phyloP scores from a whole-genome alignment of 2,888 invertebrate species.

The Crossocerus cetratus region DNA sequence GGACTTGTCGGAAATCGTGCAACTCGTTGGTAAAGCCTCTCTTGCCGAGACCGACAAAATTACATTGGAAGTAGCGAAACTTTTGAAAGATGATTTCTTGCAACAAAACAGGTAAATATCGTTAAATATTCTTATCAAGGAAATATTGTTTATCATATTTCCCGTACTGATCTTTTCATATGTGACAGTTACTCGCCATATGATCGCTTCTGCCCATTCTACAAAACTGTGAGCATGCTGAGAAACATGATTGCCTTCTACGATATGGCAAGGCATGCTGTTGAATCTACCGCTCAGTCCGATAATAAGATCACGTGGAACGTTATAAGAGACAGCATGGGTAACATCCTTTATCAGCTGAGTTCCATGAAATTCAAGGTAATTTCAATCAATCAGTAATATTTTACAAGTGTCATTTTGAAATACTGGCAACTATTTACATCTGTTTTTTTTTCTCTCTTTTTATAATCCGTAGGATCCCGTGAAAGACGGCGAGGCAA shows the following conservation, averaged over 20 bases:
- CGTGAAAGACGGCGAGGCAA: conserved; percentile 97
- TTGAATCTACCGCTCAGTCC: conserved; percentile 98
- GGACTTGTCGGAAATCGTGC: conserved; percentile 99
- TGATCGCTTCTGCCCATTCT: conserved; percentile 99
- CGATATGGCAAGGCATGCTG: conserved; percentile 98
- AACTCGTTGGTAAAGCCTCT: conserved; percentile 99
- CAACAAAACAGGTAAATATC: conserved; percentile 97
- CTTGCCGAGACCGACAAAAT: conserved; percentile 99
- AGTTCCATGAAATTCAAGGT: conserved; percentile 99
- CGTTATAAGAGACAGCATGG: conserved; percentile 98
- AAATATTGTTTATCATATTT: background rate
- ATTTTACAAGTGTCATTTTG: too few species aligned
- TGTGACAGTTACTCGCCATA: conserved; percentile 87
- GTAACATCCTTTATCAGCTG: conserved; percentile 96
- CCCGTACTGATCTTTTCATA: too few species aligned
- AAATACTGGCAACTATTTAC: too few species aligned
- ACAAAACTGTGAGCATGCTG: conserved; percentile 99
- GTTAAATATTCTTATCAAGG: background rate
- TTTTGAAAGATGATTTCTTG: conserved; percentile 99
- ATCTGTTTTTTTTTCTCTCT: background rate
- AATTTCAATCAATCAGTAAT: conserved; percentile 43
- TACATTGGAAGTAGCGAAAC: conserved; percentile 98
- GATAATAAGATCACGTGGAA: conserved; percentile 99
- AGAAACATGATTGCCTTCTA: conserved; percentile 99
- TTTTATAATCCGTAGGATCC: conserved; percentile 85